Percentiles rank a stretch among this genome's conserved stretches.
These are phyloP conservation scores for Tetragonula carbonaria DNA, from an alignment of 2,888 invertebrate species.

Conservation along the genomic window DNA sequence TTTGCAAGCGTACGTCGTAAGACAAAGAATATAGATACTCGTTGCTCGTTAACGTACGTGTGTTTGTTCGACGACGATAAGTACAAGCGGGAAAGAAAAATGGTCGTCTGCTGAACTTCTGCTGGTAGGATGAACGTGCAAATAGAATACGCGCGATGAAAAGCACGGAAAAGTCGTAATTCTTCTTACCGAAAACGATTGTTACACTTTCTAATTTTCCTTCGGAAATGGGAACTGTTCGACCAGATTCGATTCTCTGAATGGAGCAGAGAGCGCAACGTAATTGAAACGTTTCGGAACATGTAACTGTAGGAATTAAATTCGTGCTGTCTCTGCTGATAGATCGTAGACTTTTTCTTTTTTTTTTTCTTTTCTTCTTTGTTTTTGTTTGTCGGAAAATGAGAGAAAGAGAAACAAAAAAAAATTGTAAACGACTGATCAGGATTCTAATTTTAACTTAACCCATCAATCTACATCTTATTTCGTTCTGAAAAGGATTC, in stretches of 20 bases:
- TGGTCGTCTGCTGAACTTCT: not conserved
- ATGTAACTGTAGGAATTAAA: not conserved
- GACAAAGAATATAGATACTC: constrained; percentile 24
- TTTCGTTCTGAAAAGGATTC: too few species aligned
- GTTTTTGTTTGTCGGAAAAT: not conserved
- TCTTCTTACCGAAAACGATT: not conserved
- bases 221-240: too few species aligned
- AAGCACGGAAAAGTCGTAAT: not conserved
- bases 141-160: not conserved
- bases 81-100: not conserved
- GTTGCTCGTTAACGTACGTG: constrained; percentile 34
- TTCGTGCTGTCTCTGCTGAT: not conserved
- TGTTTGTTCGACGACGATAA: not conserved
- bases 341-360: not conserved
- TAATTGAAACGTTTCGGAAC: not conserved
- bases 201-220: too few species aligned
- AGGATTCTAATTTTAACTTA: too few species aligned
- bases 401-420: not conserved
- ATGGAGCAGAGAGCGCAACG: not conserved
- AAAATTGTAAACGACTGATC: too few species aligned
- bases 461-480: too few species aligned
- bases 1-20: constrained; percentile 7
- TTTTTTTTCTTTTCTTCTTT: not conserved
- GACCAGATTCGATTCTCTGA: not conserved
- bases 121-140: not conserved